Evolutionary conservation across 30 jellyfish, hydroid and myxozoan species (phyloP), one percentile per base, ranked within the genome.

Genomic region (Aurelia sp.): DNA sequence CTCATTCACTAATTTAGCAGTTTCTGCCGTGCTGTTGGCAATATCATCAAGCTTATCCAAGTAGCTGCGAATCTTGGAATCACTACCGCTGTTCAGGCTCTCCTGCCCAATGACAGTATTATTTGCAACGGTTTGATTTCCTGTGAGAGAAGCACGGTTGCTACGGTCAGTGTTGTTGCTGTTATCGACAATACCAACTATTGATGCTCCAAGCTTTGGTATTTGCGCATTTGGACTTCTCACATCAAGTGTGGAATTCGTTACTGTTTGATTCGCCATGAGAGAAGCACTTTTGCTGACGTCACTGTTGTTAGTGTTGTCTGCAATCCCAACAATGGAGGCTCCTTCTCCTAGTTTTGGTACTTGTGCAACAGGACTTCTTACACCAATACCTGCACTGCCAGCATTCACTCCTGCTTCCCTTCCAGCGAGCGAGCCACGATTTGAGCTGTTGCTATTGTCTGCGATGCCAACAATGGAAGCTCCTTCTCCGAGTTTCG

Each of bases 41-140:
- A 55, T 75, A 31, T 72, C 92, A 24, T 72, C 86, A 41, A 83
- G 44, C 13, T 55, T 63, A 38, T 59, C 86, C 38, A 83, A 67
- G 13, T 65, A 72, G 51, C 47, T 73, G 57, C 72, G 41, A 17
- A 83, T 51, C 48, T 58, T 53, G 0, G 68, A 20, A 35, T 9
- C 80, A 31, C 31, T 13, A 17, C 62, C 80, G 21, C 63, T 30
- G 13, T n/a, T 12, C 58, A 51, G 72, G 16, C 58, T 63, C 65
- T 74, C 85, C 15, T 47, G 20, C n/a, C 61, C 48, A 13, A 4
- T 35, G 55, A 21, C 22, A 17, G 57, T 31, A 44, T 18, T 41
- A 63, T 53, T 53, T 20, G 18, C 66, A 18, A n/a, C 77, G 6
- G 74, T 53, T 17, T 15, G 27, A 38, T 53, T 75, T 31, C 21